Evolutionary conservation across 2,113 vertebrate species (phyloP).

Genomic region (Calonectris borealis): DNA sequence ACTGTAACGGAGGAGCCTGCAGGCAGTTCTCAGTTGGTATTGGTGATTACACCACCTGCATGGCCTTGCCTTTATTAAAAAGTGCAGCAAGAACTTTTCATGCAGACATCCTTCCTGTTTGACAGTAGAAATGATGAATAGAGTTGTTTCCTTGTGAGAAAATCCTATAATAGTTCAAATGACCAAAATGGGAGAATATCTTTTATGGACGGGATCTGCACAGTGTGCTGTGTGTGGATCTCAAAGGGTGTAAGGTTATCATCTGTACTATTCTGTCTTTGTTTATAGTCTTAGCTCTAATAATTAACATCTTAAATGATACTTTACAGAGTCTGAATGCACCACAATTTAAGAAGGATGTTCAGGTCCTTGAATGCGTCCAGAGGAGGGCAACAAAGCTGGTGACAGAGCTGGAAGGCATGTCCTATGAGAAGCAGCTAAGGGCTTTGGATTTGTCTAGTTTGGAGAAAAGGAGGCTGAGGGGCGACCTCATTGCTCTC

Average conservation of each 20-base stretch:
- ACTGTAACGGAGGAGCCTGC: neutral
- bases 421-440: fast-evolving
- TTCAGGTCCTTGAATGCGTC: neutral
- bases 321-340: neutral
- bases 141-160: neutral
- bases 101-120: neutral
- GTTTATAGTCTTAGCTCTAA: neutral
- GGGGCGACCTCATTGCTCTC: neutral
- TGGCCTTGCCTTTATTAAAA: neutral
- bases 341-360: neutral
- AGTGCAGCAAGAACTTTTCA: neutral
- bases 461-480: neutral
- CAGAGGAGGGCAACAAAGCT: neutral
- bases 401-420: neutral
- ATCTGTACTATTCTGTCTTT: neutral
- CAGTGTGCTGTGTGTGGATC: neutral
- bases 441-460: neutral
- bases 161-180: neutral
- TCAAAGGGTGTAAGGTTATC: neutral
- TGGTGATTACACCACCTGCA: neutral
- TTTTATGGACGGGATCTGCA: neutral
- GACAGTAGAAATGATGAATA: neutral
- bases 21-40: neutral
- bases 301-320: neutral
- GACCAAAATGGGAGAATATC: neutral